A percentile compares a stretch with the other conserved stretches of the same genome.
These are phyloP conservation scores for Deilephila porcellus DNA, from an alignment of 2,888 invertebrate species.

Conservation along the genomic window DNA sequence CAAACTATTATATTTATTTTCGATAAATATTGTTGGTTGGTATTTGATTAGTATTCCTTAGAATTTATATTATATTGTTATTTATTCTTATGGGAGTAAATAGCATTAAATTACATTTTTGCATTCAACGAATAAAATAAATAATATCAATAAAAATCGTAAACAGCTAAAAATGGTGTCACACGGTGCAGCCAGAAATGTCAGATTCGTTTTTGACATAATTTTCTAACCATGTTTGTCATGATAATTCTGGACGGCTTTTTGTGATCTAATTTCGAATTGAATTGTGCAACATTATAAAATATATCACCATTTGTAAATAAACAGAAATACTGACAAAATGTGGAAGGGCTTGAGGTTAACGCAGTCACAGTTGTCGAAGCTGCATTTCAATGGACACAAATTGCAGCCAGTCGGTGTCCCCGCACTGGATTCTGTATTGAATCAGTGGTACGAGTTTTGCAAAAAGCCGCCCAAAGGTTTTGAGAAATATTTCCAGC, in stretches of 20 bases:
- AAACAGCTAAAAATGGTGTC: background rate
- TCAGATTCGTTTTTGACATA: constrained; percentile 51
- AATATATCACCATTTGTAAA: constrained; percentile 50
- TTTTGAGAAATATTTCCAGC: constrained; percentile 96
- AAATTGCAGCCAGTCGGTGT: constrained; percentile 78
- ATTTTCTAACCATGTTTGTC: constrained; percentile 81
- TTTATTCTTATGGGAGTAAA: too few relatives aligned
- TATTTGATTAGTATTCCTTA: too few relatives aligned
- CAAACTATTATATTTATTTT: too few relatives aligned
- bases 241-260: constrained; percentile 61
- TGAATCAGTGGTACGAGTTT: constrained; percentile 86
- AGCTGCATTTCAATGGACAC: constrained; percentile 74
- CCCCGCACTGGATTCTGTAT: constrained; percentile 83
- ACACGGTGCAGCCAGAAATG: constrained; percentile 10
- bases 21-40: too few relatives aligned
- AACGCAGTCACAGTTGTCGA: constrained; percentile 78
- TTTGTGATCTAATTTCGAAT: constrained; percentile 67
- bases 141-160: background rate
- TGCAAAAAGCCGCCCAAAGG: constrained; percentile 95
- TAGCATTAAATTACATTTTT: too few relatives aligned
- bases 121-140: background rate
- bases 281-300: constrained; percentile 70
- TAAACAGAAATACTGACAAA: constrained; percentile 55
- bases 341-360: constrained; percentile 82
- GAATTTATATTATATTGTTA: too few relatives aligned